Conservation (phyloP, 2,113 vertebrate species). For the Mesembrinibis cayennensis region DNA sequence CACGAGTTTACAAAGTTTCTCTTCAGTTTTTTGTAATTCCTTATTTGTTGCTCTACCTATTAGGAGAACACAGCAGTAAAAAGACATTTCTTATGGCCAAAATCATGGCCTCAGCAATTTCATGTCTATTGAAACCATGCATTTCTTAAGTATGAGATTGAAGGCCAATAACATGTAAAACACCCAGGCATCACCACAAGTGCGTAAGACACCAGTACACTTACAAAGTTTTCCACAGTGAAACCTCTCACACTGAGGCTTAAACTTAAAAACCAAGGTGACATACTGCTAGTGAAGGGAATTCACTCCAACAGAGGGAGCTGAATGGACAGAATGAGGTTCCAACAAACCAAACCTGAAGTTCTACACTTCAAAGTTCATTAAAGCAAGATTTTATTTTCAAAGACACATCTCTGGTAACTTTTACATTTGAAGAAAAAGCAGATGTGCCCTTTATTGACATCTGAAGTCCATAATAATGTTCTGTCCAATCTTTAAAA, state of each 20-base stretch:
- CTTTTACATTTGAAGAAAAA: not conserved
- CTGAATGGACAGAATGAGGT: not conserved
- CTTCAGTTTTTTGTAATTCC: not conserved
- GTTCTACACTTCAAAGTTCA: not conserved
- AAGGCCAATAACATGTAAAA: not conserved
- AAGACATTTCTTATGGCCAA: not conserved
- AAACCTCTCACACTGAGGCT: not conserved
- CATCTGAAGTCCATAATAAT: not conserved
- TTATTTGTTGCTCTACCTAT: not conserved
- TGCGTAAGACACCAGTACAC: not conserved
- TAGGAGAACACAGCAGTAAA: not conserved
- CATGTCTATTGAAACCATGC: not conserved
- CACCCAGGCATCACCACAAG: fast-evolving
- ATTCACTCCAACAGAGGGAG: not conserved
- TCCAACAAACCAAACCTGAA: not conserved
- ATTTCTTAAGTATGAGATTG: not conserved
- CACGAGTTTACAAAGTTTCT: not conserved
- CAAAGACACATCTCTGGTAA: not conserved
- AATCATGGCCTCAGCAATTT: not conserved
- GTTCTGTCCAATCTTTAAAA: not conserved
- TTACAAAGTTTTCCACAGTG: not conserved
- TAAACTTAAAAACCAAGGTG: not conserved
- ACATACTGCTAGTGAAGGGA: not conserved
- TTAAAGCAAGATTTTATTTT: not conserved
- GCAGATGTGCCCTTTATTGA: not conserved